These are phyloP conservation scores for Hydroisotoma schaefferi DNA, from an alignment of 2,888 invertebrate species.

Conservation along the genomic window DNA sequence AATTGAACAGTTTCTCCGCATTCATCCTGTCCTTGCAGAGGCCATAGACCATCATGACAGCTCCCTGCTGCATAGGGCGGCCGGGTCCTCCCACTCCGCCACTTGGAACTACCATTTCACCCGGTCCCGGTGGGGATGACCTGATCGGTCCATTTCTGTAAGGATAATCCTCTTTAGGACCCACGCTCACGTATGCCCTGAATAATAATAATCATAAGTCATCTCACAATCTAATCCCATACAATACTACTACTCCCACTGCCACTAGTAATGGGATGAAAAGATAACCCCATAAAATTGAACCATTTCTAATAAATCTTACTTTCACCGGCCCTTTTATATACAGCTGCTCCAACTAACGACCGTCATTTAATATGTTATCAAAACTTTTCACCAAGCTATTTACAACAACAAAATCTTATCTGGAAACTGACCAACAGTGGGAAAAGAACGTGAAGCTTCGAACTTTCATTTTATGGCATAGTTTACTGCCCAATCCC, in stretches of 20 bases:
- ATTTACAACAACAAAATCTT: too few relatives aligned
- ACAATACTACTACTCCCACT: background rate
- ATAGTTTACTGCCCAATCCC: too few relatives aligned
- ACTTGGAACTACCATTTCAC: conserved; percentile 41
- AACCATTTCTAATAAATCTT: too few relatives aligned
- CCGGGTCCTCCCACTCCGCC: conserved; percentile 47
- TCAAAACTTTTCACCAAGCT: too few relatives aligned
- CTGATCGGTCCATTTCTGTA: conserved; percentile 47
- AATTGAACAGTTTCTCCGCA: conserved; percentile 92
- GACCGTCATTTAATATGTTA: too few relatives aligned
- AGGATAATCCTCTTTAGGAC: conserved; percentile 46
- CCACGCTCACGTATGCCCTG: conserved; percentile 45
- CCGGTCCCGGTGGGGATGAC: conserved; percentile 44
- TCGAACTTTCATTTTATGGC: too few relatives aligned
- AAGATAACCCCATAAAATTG: too few relatives aligned
- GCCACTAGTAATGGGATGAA: too few relatives aligned
- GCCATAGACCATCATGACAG: conserved; percentile 98
- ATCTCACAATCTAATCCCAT: background rate
- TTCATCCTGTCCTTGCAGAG: conserved; percentile 90
- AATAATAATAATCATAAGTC: conserved; percentile 6
- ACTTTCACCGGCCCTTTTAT: too few relatives aligned
- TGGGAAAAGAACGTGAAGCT: too few relatives aligned
- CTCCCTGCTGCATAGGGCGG: conserved; percentile 63
- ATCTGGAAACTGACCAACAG: too few relatives aligned
- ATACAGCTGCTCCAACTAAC: too few relatives aligned